phyloP scores from a whole-genome alignment of 1,140 invertebrate genomes.

The Physella acuta region DNA sequence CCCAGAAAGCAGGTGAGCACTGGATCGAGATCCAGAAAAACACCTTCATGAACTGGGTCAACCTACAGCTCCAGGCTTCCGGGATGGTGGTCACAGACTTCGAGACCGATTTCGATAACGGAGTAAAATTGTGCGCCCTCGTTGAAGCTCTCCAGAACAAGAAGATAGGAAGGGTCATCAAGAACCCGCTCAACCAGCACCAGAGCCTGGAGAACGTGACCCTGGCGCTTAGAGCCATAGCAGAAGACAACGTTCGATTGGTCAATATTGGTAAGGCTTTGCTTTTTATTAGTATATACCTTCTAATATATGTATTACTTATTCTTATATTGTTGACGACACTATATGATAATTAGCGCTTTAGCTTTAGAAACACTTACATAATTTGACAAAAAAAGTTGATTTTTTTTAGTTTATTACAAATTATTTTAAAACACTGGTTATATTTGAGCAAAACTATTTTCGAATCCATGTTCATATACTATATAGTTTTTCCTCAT shows the following conservation, averaged over 20 bases:
- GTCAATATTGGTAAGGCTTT: conserved; percentile 97
- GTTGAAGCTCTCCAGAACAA: conserved; percentile 82
- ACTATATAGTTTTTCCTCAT: too few relatives aligned
- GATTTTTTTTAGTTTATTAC: too few relatives aligned
- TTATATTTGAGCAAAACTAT: too few relatives aligned
- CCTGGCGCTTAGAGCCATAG: conserved; percentile 88
- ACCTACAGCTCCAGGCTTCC: conserved; percentile 77
- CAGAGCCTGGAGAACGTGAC: conserved; percentile 94
- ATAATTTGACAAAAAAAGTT: too few relatives aligned
- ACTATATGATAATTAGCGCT: too few relatives aligned
- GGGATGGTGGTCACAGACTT: conserved; percentile 67
- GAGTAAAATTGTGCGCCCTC: conserved; percentile 82
- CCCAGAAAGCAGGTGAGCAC: conserved; percentile 35
- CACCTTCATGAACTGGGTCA: conserved; percentile 97
- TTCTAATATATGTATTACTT: too few relatives aligned
- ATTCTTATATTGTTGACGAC: too few relatives aligned
- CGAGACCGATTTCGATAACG: conserved; percentile 82
- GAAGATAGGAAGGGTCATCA: conserved; percentile 68
- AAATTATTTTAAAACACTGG: too few relatives aligned
- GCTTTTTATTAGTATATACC: too few relatives aligned
- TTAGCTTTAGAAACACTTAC: too few relatives aligned
- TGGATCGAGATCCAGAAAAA: conserved; percentile 83
- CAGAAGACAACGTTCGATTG: conserved; percentile 92
- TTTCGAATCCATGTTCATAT: too few relatives aligned
- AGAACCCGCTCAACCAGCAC: conserved; percentile 87